A percentile compares a stretch with the other conserved stretches of the same genome.
phyloP scores from a whole-genome alignment of 2,888 invertebrate species.

The Drosophila helvetica region DNA sequence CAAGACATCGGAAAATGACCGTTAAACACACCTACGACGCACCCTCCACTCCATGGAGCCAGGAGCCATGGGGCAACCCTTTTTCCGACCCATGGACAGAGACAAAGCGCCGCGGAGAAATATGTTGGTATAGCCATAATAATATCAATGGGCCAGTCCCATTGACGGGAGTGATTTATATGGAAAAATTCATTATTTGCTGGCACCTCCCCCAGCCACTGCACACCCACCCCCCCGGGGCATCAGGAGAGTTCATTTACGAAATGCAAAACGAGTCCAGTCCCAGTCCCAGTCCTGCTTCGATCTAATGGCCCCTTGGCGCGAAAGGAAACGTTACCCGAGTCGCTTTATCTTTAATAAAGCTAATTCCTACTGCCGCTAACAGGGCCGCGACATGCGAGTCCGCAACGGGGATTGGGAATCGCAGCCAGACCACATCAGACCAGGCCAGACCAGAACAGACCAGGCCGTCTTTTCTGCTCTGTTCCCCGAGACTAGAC shows the following conservation, averaged over 20 bases:
- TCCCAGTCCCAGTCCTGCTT: not conserved
- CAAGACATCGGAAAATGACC: conserved; percentile 76
- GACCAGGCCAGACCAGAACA: too few species aligned
- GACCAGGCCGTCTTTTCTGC: too few species aligned
- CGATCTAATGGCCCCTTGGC: conserved; percentile 59
- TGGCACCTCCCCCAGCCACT: conserved; percentile 24
- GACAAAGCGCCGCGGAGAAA: conserved; percentile 53
- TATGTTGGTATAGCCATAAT: conserved; percentile 14
- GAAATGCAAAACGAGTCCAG: conserved; percentile 62
- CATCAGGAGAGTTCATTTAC: conserved; percentile 50
- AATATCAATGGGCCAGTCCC: conserved; percentile 73
- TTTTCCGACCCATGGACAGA: conserved; percentile 33
- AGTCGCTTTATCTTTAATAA: conserved; percentile 74
- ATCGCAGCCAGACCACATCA: not conserved
- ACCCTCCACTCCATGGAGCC: conserved; percentile 19
- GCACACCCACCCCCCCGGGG: not conserved
- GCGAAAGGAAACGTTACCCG: conserved; percentile 60
- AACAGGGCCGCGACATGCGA: conserved; percentile 75
- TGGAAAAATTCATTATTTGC: conserved; percentile 76
- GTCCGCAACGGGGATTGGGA: conserved; percentile 25
- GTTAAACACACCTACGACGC: conserved; percentile 75
- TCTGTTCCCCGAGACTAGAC: conserved; percentile 15
- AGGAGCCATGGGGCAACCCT: conserved; percentile 45
- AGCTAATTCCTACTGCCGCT: conserved; percentile 74
- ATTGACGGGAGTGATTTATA: conserved; percentile 78